Evolutionary conservation across 2,113 vertebrate species (phyloP), one percentile per base, ranked within the genome.

Genomic region (Lepisosteus oculatus): DNA sequence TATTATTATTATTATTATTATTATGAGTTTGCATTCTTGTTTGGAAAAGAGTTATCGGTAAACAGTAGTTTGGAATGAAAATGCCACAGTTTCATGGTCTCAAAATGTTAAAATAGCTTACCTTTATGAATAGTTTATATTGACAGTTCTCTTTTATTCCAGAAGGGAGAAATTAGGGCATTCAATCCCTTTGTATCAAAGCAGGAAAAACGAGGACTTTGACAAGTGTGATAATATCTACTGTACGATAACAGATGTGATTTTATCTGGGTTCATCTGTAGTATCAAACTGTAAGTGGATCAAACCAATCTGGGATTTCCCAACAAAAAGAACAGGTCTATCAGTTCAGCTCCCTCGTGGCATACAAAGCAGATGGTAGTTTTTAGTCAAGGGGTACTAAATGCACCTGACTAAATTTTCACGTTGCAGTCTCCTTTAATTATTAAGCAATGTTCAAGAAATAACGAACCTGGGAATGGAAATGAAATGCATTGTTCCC

Each of bases 221-320:
- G 57, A 59, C 57, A 41, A 65, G 8, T 42, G 54, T 63, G 55
- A 8, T 17, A 15, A 15, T 61, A 47, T 61, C 55, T 8, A 47
- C 41, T 42, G n/a, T 56, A 14, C 44, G 12, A n/a, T 13, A 57
- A 43, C 71, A 77, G 67, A 70, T 73, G 71, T 55, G 55, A 59
- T 3, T 3, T 51, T 55, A 61, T 45, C 61, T 6, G 9, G 56
- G 55, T 61, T 66, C 62, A 42, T 51, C 68, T n/a, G 61, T 51
- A 55, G 43, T 44, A 17, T 47, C 55, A 67, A 72, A 65, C 55
- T 47, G 43, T 65, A 73, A 70, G 62, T 73, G 68, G 68, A 57
- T 67, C 67, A 55, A 65, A 62, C 45, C 55, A 59, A 66, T 67
- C 56, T 15, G 57, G 63, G 68, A 57, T 43, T 69, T 3, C 4